Base-by-base conservation (phyloP, 1,140 invertebrate genomes). In the Metopolophium dirhodum region DNA sequence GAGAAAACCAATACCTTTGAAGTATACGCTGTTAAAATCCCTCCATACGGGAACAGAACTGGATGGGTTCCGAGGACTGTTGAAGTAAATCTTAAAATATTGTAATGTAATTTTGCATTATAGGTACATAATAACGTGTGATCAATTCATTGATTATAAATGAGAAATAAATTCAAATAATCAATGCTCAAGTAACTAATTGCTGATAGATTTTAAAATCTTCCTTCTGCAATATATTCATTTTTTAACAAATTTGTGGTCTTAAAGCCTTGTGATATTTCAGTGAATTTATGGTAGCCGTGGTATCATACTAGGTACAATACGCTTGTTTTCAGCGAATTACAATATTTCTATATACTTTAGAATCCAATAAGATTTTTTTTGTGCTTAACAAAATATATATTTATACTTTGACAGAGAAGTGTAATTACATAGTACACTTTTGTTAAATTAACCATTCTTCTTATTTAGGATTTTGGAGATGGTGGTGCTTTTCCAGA, bases 401-500 rank as follows among this genome's bases (percentile, higher is more conserved):
- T 61, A 26, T 61, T 2, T 61, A 61, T 30, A 61, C 57, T 0
- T 2, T 9, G 9, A 26, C 26, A 23, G 7, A 61, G 8, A 61
- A 9, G 23, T 9, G 57, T 61, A 61, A 61, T 61, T 61, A 30
- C 57, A 30, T 61, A 61, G 26, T 11, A 68, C 6, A n/a, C 14
- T 68, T 68, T 68, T 14, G 30, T 68, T 68, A n/a, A 68, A 68
- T n/a, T 68, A n/a, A 68, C 61, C 18, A n/a, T 23, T 86, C 7
- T 88, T 6, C 37, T 86, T 86, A 7, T 54, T 37, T 86, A 96
- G 96, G 98, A 98, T 95, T 98, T 97, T 96, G 97, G 97, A 94
- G 99, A 99, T 97, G 99, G 99, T 18, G 99, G 99, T 23, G 98
- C 99, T 0, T 99, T 99, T 95, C 99, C 99, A 2, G 99, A 99